A percentile compares a stretch with the other conserved stretches of the same genome.
These are phyloP conservation scores for Crotalus tigris DNA, from an alignment of 2,113 vertebrate species.

Conservation along the genomic window DNA sequence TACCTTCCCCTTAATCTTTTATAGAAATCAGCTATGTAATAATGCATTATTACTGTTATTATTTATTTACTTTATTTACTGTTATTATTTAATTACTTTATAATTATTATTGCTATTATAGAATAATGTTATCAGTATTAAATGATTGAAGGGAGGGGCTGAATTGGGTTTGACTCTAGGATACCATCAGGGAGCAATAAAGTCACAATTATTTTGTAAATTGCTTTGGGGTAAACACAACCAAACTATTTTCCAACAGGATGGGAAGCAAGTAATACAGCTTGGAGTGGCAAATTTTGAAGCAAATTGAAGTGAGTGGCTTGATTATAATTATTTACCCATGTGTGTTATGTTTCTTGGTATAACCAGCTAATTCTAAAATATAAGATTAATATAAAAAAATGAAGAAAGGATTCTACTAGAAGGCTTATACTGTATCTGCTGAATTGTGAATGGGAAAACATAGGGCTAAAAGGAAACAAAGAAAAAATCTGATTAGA, in stretches of 20 bases:
- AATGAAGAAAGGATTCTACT: neutral
- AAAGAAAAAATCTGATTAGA: constrained; percentile 7
- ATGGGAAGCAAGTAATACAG: neutral
- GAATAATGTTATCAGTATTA: neutral
- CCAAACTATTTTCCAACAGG: neutral
- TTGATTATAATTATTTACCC: neutral
- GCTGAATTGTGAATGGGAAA: neutral
- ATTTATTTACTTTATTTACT: neutral
- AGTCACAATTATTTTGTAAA: neutral
- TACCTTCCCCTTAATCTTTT: neutral
- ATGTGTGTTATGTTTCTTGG: neutral
- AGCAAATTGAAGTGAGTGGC: neutral
- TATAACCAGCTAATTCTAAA: neutral
- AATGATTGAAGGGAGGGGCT: neutral
- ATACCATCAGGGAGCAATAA: neutral
- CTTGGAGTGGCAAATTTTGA: neutral
- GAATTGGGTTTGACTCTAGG: neutral
- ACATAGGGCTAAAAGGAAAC: neutral
- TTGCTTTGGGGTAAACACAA: neutral
- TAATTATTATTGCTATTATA: neutral
- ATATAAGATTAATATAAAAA: neutral
- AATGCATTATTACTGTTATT: neutral
- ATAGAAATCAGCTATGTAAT: neutral
- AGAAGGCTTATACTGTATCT: neutral
- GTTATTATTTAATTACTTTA: neutral